Evolutionary conservation across 1,140 invertebrate species (phyloP).

Genomic region (Pomacea maculata): DNA sequence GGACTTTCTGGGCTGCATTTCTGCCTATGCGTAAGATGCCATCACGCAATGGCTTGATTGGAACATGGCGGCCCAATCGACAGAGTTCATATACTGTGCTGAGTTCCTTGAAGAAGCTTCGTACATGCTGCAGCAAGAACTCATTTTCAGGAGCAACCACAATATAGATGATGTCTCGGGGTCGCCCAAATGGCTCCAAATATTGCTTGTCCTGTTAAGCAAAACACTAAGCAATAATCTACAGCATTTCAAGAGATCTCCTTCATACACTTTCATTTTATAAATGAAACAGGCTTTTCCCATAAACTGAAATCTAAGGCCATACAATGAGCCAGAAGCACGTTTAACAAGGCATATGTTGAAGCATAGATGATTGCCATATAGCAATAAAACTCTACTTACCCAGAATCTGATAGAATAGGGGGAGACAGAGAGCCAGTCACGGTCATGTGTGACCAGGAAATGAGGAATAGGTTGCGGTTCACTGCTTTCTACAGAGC

Average conservation of each 20-base stretch:
- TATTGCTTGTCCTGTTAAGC: constrained; percentile 80
- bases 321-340: too few species aligned
- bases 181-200: constrained; percentile 92
- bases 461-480: constrained; percentile 94
- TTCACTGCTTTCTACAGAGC: constrained; percentile 91
- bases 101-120: constrained; percentile 90
- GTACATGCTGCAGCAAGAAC: constrained; percentile 79
- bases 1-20: constrained; percentile 70
- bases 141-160: constrained; percentile 94
- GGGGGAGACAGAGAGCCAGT: constrained; percentile 92
- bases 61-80: constrained; percentile 87
- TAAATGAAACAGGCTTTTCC: too few species aligned
- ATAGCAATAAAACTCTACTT: constrained; percentile 23
- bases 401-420: constrained; percentile 92
- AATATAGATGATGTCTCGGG: constrained; percentile 92
- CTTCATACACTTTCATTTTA: too few species aligned
- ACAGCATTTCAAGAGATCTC: neutral
- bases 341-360: too few species aligned
- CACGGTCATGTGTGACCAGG: constrained; percentile 92
- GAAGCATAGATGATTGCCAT: too few species aligned
- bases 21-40: constrained; percentile 89
- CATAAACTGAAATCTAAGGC: too few species aligned
- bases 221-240: constrained; percentile 16
- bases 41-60: constrained; percentile 84
- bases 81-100: constrained; percentile 93